These are phyloP conservation scores for Rhabditoides inermis DNA, from an alignment of 2,888 invertebrate species.

Conservation along the genomic window DNA sequence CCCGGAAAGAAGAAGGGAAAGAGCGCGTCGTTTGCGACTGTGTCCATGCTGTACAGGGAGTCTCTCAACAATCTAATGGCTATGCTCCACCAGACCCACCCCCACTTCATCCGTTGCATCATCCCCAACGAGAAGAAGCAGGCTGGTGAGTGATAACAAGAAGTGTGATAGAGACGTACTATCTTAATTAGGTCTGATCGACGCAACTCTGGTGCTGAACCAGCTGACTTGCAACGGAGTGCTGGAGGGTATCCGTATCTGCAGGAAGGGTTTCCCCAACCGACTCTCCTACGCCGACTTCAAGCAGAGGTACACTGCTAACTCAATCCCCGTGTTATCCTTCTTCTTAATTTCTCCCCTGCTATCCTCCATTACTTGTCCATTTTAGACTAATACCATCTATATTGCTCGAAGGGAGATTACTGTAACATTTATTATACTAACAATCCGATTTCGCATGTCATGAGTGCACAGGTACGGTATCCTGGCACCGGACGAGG, in stretches of 20 bases:
- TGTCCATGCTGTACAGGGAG: conserved; percentile 57
- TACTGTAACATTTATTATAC: too few species aligned
- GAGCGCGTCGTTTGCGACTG: conserved; percentile 77
- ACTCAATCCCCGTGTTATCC: too few species aligned
- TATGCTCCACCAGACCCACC: conserved; percentile 84
- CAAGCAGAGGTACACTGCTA: conserved; percentile 99
- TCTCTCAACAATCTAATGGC: conserved; percentile 89
- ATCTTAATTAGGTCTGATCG: conserved; percentile 71
- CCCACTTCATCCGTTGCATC: conserved; percentile 99
- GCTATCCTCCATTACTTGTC: neutral
- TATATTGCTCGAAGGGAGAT: too few species aligned
- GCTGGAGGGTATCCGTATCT: conserved; percentile 99
- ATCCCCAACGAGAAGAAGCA: conserved; percentile 74
- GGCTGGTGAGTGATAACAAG: conserved; percentile 49
- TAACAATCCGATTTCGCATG: neutral
- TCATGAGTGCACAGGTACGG: conserved; percentile 56
- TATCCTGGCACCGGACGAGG: conserved; percentile 9
- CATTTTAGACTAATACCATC: neutral
- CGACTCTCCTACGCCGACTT: conserved; percentile 99
- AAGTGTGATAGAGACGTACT: neutral
- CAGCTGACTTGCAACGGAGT: conserved; percentile 99
- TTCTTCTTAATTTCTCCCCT: conserved; percentile 4
- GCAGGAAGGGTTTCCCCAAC: conserved; percentile 94
- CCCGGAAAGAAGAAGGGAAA: conserved; percentile 54
- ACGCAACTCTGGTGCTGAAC: conserved; percentile 96